A percentile compares a stretch with the other conserved stretches of the same genome.
Evolutionary conservation across 1,140 invertebrate genomes (phyloP).

Genomic region (Microplitis demolitor): DNA sequence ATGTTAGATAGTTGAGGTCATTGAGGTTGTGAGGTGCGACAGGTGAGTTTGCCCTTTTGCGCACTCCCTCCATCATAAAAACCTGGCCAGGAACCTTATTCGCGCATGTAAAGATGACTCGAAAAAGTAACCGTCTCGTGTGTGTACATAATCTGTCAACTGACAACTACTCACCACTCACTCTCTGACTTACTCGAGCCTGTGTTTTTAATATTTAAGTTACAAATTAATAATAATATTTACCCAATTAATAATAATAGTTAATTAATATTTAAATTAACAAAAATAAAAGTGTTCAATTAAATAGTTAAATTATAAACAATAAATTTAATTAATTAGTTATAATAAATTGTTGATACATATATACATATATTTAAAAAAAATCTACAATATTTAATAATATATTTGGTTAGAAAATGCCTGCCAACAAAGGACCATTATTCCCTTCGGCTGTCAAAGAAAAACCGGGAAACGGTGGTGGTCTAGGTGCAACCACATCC

Average conservation of each 20-base stretch:
- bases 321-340: no score
- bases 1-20: no score
- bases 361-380: not conserved
- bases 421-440: constrained; percentile 48
- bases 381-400: no score
- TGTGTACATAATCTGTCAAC: not conserved
- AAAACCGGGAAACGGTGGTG: constrained; percentile 37
- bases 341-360: not conserved
- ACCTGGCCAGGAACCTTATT: not conserved
- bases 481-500: constrained; percentile 29
- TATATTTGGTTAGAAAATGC: constrained; percentile 35
- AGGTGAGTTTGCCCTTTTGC: constrained; percentile 10
- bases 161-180: not conserved
- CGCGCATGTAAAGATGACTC: constrained; percentile 1
- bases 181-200: not conserved
- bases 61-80: constrained; percentile 10
- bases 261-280: no score
- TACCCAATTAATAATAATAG: no score
- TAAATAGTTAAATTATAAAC: no score
- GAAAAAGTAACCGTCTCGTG: constrained; percentile 4
- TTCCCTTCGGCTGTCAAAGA: constrained; percentile 43
- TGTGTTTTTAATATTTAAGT: not conserved
- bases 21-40: not conserved
- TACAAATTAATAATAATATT: no score
- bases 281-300: no score